Evolutionary conservation across 2,888 invertebrate genomes (phyloP).

Genomic region (Gasteruption jaculator): DNA sequence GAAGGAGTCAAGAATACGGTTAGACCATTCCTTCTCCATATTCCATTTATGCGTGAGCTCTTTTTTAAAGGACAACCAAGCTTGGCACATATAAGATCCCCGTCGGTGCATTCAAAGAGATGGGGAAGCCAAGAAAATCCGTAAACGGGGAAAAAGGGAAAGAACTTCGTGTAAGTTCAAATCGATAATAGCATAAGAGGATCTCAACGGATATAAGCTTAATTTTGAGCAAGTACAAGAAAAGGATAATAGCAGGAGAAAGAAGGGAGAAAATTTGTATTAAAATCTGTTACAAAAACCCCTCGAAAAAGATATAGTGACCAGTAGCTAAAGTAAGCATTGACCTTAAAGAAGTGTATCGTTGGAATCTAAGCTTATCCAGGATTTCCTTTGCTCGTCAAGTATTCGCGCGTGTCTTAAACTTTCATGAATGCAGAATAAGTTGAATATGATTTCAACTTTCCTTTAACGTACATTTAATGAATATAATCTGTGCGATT

Average conservation of each 20-base stretch:
- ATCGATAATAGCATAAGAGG: constrained; percentile 39
- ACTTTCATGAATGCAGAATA: constrained; percentile 8
- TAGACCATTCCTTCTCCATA: constrained; percentile 18
- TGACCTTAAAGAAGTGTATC: constrained; percentile 10
- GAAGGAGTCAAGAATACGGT: constrained; percentile 20
- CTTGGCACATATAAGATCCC: too few relatives aligned
- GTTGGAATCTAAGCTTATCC: too few relatives aligned
- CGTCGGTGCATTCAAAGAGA: too few relatives aligned
- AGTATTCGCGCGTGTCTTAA: constrained; percentile 23
- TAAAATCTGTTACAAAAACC: too few relatives aligned
- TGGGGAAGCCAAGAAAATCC: too few relatives aligned
- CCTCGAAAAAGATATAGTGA: constrained; percentile 14
- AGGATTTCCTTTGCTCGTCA: constrained; percentile 26
- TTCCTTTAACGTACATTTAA: too few relatives aligned
- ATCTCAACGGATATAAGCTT: constrained; percentile 36
- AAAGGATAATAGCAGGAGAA: too few relatives aligned
- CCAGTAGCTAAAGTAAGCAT: constrained; percentile 18
- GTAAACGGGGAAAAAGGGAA: constrained; percentile 2
- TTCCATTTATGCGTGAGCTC: constrained; percentile 22
- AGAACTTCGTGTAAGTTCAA: constrained; percentile 24
- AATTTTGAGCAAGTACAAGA: too few relatives aligned
- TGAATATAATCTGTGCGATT: too few relatives aligned
- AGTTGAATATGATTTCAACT: constrained; percentile 5
- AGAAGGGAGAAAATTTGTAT: too few relatives aligned
- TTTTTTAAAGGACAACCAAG: too few relatives aligned